A percentile compares a stretch with the other conserved stretches of the same genome.
Evolutionary conservation across 1,140 invertebrate genomes (phyloP).

Genomic region (Zaprionus taronus): DNA sequence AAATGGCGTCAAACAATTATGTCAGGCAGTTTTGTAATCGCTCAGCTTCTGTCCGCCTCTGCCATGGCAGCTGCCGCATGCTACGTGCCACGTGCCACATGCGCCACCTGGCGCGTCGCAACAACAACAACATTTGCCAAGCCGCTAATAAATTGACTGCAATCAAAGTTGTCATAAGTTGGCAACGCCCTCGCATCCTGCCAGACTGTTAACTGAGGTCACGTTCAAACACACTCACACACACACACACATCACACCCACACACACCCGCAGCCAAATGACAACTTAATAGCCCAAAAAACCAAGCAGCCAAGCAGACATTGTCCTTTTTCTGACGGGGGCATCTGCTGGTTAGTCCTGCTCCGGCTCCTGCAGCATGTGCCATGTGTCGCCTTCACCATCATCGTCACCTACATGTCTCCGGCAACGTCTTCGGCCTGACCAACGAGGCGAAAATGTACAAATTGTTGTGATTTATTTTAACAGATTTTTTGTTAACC

Average conservation of each 20-base stretch:
- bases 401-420: conserved; percentile 48
- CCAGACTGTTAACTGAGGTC: conserved; percentile 64
- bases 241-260: neutral
- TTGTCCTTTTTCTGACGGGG: conserved; percentile 55
- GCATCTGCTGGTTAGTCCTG: conserved; percentile 48
- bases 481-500: conserved; percentile 80
- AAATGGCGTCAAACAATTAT: conserved; percentile 77
- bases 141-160: conserved; percentile 78
- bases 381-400: conserved; percentile 62
- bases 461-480: conserved; percentile 82
- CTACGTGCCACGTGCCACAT: conserved; percentile 15
- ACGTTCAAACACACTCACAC: conserved; percentile 39
- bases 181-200: conserved; percentile 53
- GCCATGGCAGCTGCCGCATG: neutral
- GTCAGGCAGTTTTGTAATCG: conserved; percentile 67
- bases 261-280: conserved; percentile 67
- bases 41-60: conserved; percentile 22
- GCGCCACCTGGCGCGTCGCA: conserved; percentile 9
- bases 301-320: conserved; percentile 60
- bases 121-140: conserved; percentile 50
- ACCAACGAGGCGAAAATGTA: conserved; percentile 79
- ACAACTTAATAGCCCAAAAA: conserved; percentile 78
- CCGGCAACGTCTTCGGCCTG: conserved; percentile 14
- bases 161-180: conserved; percentile 81
- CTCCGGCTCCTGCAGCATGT: conserved; percentile 14